Evolutionary conservation across 2,797 vertebrate genomes (phyloP), one percentile per base, ranked within the genome.

Genomic region (Furcifer pardalis): DNA sequence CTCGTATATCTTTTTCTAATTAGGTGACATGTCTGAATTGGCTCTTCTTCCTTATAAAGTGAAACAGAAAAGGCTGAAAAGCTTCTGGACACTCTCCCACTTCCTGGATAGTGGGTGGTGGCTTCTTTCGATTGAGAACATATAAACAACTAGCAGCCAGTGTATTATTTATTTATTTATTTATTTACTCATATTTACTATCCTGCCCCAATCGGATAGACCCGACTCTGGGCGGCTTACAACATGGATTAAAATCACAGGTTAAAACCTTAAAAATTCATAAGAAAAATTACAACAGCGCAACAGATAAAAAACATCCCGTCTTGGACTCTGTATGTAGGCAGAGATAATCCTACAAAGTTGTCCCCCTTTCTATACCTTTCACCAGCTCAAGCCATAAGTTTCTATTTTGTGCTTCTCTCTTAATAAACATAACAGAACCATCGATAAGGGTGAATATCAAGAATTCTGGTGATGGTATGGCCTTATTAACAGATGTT

Each of bases 1-100:
- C n/a, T 32, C 9, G 5, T 37, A 27, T 88, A 68, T 71, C 35
- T 84, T 87, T 21, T 85, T 81, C 8, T 72, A 78, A 59, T 69
- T 83, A 56, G n/a, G 40, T 30, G 1, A 87, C 84, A 40, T 81
- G 80, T 83, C 30, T 42, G 25, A 10, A 87, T 44, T 52, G 2
- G 44, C 78, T 15, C 37, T 84, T 27, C 59, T 86, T 62, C 69
- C 76, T 77, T 74, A 40, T 44, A 84, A 32, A 49, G 60, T 35
- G 90, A 89, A 84, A 77, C 15, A 84, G 73, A 46, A 78, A 66
- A 84, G 85, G 42, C 82, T 30, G 75, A 76, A 87, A 85, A 46
- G 30, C 21, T 44, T 35, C 46, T 81, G 9, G 76, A 65, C 71
- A 37, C 17, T 78, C 17, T 40, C 77, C 30, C 37, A 23, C 9